Conservation (phyloP, 2,888 invertebrate genomes). For the Apotomis betuletana region DNA sequence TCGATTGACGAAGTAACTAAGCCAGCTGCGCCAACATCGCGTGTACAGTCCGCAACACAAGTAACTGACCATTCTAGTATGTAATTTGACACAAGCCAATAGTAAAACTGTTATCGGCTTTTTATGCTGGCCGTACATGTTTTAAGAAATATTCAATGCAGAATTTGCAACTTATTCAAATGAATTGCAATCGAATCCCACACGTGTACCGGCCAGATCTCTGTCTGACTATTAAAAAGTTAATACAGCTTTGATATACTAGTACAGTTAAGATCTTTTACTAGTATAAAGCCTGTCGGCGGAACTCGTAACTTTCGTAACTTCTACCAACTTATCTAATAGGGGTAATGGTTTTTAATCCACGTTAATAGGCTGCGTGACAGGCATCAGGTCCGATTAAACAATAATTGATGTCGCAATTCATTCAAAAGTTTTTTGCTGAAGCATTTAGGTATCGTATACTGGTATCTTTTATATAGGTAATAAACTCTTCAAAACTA, state of each 20-base stretch:
- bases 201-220: neutral
- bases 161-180: slow-evolving; percentile 18
- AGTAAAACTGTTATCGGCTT: too few species aligned
- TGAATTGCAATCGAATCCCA: slow-evolving; percentile 22
- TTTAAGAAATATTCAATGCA: neutral
- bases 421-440: neutral
- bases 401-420: slow-evolving; percentile 19
- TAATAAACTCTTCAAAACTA: too few species aligned
- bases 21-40: too few species aligned
- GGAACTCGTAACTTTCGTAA: slow-evolving; percentile 45
- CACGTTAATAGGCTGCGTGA: slow-evolving; percentile 35
- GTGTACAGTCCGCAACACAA: too few species aligned
- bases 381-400: slow-evolving; percentile 25
- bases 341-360: slow-evolving; percentile 40
- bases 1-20: too few species aligned
- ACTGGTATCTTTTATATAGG: too few species aligned
- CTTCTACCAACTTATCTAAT: slow-evolving; percentile 36
- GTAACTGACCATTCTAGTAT: too few species aligned
- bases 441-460: neutral
- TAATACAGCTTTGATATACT: neutral
- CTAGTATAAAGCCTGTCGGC: neutral
- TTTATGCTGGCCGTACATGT: neutral
- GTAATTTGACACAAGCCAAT: too few species aligned
- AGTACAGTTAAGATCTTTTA: neutral
- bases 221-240: neutral